Evolutionary conservation across 2,888 invertebrate species (phyloP).

Genomic region (Drymonia ruficornis): DNA sequence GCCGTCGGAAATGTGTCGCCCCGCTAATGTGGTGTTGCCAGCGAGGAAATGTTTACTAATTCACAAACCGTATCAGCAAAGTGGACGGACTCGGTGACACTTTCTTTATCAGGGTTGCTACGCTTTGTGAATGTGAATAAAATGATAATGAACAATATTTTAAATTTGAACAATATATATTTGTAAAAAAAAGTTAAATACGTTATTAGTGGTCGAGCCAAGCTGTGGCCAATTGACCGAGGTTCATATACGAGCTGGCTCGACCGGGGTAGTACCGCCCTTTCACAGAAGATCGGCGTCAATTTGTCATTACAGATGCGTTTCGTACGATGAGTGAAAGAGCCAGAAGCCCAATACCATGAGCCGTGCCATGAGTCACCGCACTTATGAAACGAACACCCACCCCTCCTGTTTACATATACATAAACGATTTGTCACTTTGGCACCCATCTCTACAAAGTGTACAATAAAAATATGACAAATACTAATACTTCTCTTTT

Average conservation of each 20-base stretch:
- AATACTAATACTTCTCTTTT: neutral
- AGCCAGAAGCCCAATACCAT: no score
- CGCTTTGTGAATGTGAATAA: neutral
- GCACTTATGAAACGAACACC: neutral
- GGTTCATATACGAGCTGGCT: no score
- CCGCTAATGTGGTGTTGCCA: constrained; percentile 5
- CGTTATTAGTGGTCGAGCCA: no score
- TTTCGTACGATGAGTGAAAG: no score
- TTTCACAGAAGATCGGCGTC: no score
- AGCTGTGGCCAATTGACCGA: no score
- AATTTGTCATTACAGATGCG: no score
- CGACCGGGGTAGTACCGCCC: no score
- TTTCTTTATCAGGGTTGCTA: constrained; percentile 37
- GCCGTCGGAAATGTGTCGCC: neutral
- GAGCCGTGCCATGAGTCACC: neutral
- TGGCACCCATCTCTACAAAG: neutral
- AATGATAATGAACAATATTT: neutral
- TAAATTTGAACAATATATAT: no score
- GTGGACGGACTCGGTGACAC: constrained; percentile 18
- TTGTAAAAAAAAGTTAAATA: no score
- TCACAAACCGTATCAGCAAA: constrained; percentile 27
- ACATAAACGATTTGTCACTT: neutral
- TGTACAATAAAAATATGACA: neutral
- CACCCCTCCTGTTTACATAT: neutral
- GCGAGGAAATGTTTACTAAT: constrained; percentile 41